Evolutionary conservation across 2,113 vertebrate species (phyloP).

Genomic region (Argyrosomus japonicus): DNA sequence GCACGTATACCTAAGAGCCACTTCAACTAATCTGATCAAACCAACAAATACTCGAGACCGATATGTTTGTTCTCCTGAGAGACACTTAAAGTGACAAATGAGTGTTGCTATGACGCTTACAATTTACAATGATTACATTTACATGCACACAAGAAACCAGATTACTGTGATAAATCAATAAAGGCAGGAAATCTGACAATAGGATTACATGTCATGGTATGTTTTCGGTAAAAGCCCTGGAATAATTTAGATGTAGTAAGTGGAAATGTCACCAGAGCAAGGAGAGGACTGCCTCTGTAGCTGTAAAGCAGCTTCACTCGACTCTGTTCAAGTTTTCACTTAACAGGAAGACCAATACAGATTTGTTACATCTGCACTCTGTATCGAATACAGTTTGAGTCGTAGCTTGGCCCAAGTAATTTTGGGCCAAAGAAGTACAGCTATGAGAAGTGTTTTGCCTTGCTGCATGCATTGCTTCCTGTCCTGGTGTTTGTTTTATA

Average conservation of each 20-base stretch:
- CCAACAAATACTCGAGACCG: constrained; percentile 39
- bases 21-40: constrained; percentile 73
- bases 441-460: neutral
- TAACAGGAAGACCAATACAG: neutral
- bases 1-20: constrained; percentile 65
- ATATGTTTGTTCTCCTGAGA: constrained; percentile 51
- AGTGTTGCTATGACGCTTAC: neutral
- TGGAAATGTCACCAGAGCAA: neutral
- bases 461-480: neutral
- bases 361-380: neutral
- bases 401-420: neutral
- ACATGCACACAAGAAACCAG: neutral
- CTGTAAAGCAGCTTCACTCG: too few relatives aligned
- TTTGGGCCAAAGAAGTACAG: neutral
- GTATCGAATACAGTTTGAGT: neutral
- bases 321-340: too few relatives aligned
- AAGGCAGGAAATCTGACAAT: constrained; percentile 1
- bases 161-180: constrained; percentile 1
- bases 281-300: too few relatives aligned
- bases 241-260: neutral
- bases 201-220: neutral
- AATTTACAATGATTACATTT: constrained; percentile 15
- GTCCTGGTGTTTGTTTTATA: neutral
- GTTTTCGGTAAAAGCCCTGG: neutral
- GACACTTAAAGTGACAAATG: constrained; percentile 54